Conservation (phyloP, 2,797 vertebrate species). For the Orestias chungarensis region DNA sequence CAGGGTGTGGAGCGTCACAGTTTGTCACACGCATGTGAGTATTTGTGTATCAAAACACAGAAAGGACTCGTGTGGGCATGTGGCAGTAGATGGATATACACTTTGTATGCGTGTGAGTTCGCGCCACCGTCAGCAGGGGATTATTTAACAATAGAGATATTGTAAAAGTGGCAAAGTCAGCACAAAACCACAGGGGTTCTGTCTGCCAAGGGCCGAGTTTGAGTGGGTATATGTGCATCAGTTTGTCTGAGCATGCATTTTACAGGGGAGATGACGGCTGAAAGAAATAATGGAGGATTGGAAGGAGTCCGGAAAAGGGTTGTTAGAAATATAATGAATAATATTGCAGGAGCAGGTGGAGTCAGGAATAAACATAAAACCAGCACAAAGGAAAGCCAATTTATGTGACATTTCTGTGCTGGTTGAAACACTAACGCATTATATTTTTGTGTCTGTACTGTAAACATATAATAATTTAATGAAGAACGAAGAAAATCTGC, state of each 20-base stretch:
- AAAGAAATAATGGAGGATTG: conserved; percentile 10
- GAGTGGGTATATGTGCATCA: conserved; percentile 5
- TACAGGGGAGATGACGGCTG: conserved; percentile 13
- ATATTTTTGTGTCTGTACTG: neutral
- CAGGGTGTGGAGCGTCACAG: conserved; percentile 42
- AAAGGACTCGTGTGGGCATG: conserved; percentile 30
- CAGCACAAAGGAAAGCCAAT: neutral
- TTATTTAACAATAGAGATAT: conserved; percentile 67
- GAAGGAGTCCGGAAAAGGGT: conserved; percentile 2
- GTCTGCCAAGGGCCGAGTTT: conserved; percentile 44
- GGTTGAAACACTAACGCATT: neutral
- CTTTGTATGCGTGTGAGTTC: conserved; percentile 16
- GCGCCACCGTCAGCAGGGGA: conserved; percentile 55
- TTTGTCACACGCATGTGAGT: neutral
- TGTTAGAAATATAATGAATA: conserved; percentile 1
- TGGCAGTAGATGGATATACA: conserved; percentile 44
- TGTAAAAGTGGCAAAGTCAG: conserved; percentile 66
- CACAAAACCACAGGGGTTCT: conserved; percentile 54
- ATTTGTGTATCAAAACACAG: conserved; percentile 8
- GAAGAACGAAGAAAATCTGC: neutral
- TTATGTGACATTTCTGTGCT: neutral
- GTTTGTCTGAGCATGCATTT: conserved; percentile 4
- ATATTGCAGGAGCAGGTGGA: neutral
- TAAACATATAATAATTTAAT: neutral
- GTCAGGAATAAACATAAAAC: conserved; percentile 15